Evolutionary conservation across 1,140 invertebrate species (phyloP), one percentile per base, ranked within the genome.

Genomic region (Neoseiulus cucumeris): DNA sequence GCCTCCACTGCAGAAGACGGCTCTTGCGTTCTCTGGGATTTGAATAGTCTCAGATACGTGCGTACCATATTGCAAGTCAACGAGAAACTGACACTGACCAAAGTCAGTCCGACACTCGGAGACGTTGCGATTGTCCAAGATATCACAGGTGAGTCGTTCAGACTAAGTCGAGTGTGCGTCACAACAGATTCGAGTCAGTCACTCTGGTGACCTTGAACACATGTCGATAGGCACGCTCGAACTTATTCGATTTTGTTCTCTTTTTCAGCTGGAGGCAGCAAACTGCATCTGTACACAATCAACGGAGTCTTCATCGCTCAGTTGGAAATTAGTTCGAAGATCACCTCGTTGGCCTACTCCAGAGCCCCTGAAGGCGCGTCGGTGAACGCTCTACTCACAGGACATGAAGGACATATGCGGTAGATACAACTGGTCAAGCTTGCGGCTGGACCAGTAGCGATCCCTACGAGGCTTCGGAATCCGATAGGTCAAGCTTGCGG

Each of bases 311-410:
- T 81, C 55, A 81, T 91, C 9, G 84, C 84, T 67, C 80, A 80
- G 67, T 78, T 84, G 45, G 78, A 80, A 44, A 82, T 82, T 45
- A 75, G 78, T 65, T 81, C 82, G 70, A 78, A 75, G 47, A 84
- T 91, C 65, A 85, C 83, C 44, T 81, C 86, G 66, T 72, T 89
- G 7, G 84, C 83, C 67, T 91, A 89, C 74, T 89, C 87, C 2
- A 82, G 80, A 66, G 85, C 86, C 39, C 82, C 86, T 1, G 89
- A 91, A 77, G 89, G 89, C 18, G 76, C 83, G 41, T 86, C 86
- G 64, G 84, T 91, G 7, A 92, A 92, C 78, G 82, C 87, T 5
- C 81, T 92, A 68, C 87, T 83, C 51, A 84, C 83, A n/a, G 88
- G 86, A 25, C 78, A 87, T 29, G 79, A n/a, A 80, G 65, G 81